Evolutionary conservation across 2,888 invertebrate species (phyloP).

Genomic region (Drosophila histrio): DNA sequence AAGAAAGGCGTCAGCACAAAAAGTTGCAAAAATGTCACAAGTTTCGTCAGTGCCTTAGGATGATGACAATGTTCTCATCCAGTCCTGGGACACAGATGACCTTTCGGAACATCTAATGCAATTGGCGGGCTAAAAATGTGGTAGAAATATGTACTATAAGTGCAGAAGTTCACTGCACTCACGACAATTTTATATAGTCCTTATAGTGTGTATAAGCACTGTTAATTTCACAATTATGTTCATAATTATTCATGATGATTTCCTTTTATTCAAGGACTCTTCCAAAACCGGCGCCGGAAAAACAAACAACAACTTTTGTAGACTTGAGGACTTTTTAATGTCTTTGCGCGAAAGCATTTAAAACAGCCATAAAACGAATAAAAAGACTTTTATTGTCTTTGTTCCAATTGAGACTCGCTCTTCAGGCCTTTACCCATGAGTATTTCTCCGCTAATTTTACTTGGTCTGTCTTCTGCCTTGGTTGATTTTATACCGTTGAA

Average conservation of each 20-base stretch:
- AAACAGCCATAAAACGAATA: conserved; percentile 63
- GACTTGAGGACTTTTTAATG: conserved; percentile 69
- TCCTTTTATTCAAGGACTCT: conserved; percentile 27
- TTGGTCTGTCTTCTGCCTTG: neutral
- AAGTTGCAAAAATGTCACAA: conserved; percentile 38
- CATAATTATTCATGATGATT: conserved; percentile 56
- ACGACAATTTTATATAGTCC: neutral
- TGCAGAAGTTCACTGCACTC: conserved; percentile 34
- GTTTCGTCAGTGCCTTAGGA: conserved; percentile 1
- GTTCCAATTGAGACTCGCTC: conserved; percentile 27
- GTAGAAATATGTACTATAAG: neutral
- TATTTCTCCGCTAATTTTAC: neutral
- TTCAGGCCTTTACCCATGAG: conserved; percentile 14
- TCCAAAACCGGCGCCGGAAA: conserved; percentile 25
- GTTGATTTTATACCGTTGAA: neutral
- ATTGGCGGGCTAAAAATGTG: conserved; percentile 15
- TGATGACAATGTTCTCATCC: conserved; percentile 2
- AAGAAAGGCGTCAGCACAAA: neutral
- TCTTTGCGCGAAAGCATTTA: conserved; percentile 60
- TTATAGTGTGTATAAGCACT: conserved; percentile 5
- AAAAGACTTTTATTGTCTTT: conserved; percentile 55
- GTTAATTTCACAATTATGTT: conserved; percentile 56
- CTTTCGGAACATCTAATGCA: conserved; percentile 19
- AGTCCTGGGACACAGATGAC: conserved; percentile 14
- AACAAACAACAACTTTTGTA: conserved; percentile 41